Base-by-base conservation (phyloP, 2,113 vertebrate species). In the Urocynchramus pylzowi region DNA sequence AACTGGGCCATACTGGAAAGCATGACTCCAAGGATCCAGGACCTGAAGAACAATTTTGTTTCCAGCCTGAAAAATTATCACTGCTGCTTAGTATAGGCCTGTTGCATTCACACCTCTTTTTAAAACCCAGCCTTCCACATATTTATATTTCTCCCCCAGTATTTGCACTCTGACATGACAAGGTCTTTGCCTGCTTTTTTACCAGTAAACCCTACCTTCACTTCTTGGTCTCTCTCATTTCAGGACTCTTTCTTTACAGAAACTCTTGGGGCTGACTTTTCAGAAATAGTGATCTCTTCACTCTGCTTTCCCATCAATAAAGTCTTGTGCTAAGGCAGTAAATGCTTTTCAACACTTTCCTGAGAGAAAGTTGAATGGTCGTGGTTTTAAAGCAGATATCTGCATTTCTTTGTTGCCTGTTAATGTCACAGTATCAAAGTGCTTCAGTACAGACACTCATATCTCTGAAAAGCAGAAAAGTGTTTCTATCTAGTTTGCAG, bases 351-450 rank as follows among this genome's bases (percentile, higher is more conserved):
- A 81, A 44, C 28, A 23, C n/a, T 65, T 89, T 64, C 41, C 41
- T 53, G 44, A 49, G 42, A 71, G 69, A 39, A 78, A 75, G 33
- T 35, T 61, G 60, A 75, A 86, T 67, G 30, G 47, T 35, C 0
- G 1, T 11, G 3, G 54, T 84, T 95, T 86, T 59, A 92, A 90
- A 84, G 45, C 47, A 70, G 54, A 24, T 86, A 92, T 74, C 59
- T 92, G 19, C n/a, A 47, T 95, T 87, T 91, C 81, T 95, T 94
- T 95, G 71, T 79, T 79, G 59, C 33, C 75, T 93, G 71, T 77
- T 96, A 88, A 83, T 73, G 85, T 73, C 93, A 91, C 12, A 30
- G 45, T 80, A 84, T 88, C 79, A 80, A 85, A 86, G 59, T 42
- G 19, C 49, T 90, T 92, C 80, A 68, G 16, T 74, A 35, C 13